Evolutionary conservation across 2,888 invertebrate species (phyloP).

Genomic region (Erebia ligea): DNA sequence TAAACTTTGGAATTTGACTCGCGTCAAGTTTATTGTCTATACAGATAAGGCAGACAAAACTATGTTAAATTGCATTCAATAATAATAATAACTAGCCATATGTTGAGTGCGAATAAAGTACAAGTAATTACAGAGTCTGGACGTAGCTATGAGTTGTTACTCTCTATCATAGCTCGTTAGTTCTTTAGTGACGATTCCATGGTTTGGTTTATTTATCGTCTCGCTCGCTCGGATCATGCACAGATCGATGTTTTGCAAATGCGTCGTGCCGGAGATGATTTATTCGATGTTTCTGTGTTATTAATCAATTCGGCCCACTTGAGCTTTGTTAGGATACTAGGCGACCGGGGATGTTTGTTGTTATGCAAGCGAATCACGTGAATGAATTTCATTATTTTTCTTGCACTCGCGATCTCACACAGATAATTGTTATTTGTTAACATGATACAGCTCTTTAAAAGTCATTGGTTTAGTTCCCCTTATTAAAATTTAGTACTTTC

Average conservation of each 20-base stretch:
- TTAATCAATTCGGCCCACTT: conserved; percentile 43
- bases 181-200: neutral
- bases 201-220: conserved; percentile 2
- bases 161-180: neutral
- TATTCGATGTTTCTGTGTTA: conserved; percentile 25
- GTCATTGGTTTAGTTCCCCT: too few species aligned
- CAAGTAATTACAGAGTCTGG: too few species aligned
- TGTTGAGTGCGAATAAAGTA: neutral
- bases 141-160: too few species aligned
- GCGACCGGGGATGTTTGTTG: conserved; percentile 14
- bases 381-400: conserved; percentile 15
- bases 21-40: conserved; percentile 21
- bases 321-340: conserved; percentile 28
- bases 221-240: conserved; percentile 14
- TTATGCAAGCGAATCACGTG: conserved; percentile 29
- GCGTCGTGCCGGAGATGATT: conserved; percentile 18
- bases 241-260: conserved; percentile 20
- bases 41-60: conserved; percentile 7
- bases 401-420: neutral
- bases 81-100: neutral
- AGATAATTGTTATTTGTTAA: neutral
- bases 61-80: conserved; percentile 21
- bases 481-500: too few species aligned
- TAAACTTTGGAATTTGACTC: conserved; percentile 33
- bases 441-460: too few species aligned